phyloP scores from a whole-genome alignment of 2,797 vertebrate species.

The Tadarida brasiliensis region DNA sequence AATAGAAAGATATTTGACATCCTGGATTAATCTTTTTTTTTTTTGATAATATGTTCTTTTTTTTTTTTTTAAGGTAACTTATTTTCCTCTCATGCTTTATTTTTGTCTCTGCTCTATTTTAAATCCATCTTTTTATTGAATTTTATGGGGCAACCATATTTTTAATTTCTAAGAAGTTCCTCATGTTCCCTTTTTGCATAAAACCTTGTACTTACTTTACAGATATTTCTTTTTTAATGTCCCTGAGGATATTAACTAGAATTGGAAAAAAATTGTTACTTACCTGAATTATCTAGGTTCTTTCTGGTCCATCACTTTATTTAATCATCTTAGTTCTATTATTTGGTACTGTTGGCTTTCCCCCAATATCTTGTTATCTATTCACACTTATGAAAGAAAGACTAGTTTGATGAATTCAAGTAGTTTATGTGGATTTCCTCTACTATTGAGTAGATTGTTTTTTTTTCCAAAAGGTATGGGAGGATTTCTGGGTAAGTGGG shows the following conservation, averaged over 20 bases:
- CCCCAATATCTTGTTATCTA: neutral
- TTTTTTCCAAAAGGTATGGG: neutral
- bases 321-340: neutral
- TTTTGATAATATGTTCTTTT: no score
- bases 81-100: neutral
- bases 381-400: neutral
- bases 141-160: neutral
- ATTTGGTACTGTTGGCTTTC: neutral
- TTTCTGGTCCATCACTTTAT: neutral
- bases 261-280: neutral
- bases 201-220: conserved; percentile 10
- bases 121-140: neutral
- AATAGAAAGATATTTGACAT: neutral
- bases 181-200: conserved; percentile 11
- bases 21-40: neutral
- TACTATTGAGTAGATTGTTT: neutral
- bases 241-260: neutral
- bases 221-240: neutral
- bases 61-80: no score
- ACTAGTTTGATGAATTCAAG: neutral
- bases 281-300: neutral
- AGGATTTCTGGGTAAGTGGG: neutral
- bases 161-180: conserved; percentile 43
- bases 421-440: neutral
- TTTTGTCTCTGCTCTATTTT: conserved; percentile 28